These are phyloP conservation scores for Linyphia triangularis DNA, from an alignment of 2,888 invertebrate genomes.

Conservation along the genomic window DNA sequence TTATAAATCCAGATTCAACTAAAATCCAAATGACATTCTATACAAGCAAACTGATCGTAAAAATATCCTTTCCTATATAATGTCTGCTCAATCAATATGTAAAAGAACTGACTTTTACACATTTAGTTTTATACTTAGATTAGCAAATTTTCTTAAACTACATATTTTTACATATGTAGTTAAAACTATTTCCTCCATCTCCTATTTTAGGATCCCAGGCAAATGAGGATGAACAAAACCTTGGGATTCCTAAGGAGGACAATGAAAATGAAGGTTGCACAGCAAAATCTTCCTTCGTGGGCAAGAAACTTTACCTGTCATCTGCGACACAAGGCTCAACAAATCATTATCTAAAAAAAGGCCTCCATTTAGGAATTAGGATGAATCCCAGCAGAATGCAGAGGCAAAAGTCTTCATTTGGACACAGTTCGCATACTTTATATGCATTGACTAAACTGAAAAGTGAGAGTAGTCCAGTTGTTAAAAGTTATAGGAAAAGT, in stretches of 20 bases:
- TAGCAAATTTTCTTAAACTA: conserved; percentile 37
- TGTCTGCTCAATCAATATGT: too few relatives aligned
- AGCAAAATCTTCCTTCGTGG: conserved; percentile 26
- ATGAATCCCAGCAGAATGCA: background rate
- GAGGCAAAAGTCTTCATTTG: background rate
- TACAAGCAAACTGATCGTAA: too few relatives aligned
- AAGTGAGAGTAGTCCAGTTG: background rate
- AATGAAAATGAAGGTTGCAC: conserved; percentile 7
- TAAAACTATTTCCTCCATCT: conserved; percentile 39
- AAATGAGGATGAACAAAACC: conserved; percentile 20
- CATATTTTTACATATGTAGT: conserved; percentile 48
- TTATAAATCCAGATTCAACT: too few relatives aligned
- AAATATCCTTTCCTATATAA: too few relatives aligned
- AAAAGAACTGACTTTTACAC: too few relatives aligned
- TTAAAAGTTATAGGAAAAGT: background rate
- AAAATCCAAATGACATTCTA: too few relatives aligned
- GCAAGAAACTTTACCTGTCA: background rate
- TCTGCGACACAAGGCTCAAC: background rate
- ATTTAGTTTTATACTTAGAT: too few relatives aligned
- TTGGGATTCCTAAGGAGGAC: conserved; percentile 1
- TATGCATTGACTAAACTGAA: background rate
- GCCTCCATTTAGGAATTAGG: too few relatives aligned
- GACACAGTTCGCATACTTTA: background rate
- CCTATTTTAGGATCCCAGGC: conserved; percentile 50
- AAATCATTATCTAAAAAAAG: background rate